Evolutionary conservation across 2,113 vertebrate genomes (phyloP).

Genomic region (Neolamprologus falcicula): DNA sequence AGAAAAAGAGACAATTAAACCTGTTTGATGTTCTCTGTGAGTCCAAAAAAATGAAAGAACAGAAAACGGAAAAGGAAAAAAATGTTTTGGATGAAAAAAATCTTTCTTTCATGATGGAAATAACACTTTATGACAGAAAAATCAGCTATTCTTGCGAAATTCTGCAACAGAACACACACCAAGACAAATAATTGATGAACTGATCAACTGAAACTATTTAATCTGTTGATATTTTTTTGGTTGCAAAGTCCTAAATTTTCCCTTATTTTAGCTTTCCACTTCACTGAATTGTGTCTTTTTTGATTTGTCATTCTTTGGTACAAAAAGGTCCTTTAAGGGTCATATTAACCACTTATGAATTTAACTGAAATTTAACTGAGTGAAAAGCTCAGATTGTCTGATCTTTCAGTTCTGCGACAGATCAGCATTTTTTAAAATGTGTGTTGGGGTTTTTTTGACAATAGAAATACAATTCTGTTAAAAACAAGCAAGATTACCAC

Average conservation of each 20-base stretch:
- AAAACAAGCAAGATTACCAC: not conserved
- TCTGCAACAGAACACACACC: too few relatives aligned
- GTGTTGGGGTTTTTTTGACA: not conserved
- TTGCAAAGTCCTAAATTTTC: not conserved
- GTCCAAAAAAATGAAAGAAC: not conserved
- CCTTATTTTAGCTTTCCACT: not conserved
- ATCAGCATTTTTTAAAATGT: not conserved
- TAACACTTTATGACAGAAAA: not conserved
- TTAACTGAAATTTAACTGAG: not conserved
- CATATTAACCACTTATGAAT: not conserved
- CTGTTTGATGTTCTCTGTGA: not conserved
- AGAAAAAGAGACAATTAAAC: not conserved
- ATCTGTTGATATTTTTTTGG: too few relatives aligned
- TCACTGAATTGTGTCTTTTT: not conserved
- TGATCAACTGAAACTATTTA: not conserved
- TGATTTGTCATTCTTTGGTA: not conserved
- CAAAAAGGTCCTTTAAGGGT: not conserved
- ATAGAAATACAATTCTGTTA: not conserved
- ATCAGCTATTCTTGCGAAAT: fast-evolving
- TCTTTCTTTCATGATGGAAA: not conserved
- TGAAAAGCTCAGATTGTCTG: not conserved
- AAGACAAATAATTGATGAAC: not conserved
- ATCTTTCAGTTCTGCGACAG: not conserved
- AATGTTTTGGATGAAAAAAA: not conserved
- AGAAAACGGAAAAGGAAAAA: fast-evolving